Base-by-base conservation (phyloP, 2,888 invertebrate species). In the Caenorhabditis drosophilae region DNA sequence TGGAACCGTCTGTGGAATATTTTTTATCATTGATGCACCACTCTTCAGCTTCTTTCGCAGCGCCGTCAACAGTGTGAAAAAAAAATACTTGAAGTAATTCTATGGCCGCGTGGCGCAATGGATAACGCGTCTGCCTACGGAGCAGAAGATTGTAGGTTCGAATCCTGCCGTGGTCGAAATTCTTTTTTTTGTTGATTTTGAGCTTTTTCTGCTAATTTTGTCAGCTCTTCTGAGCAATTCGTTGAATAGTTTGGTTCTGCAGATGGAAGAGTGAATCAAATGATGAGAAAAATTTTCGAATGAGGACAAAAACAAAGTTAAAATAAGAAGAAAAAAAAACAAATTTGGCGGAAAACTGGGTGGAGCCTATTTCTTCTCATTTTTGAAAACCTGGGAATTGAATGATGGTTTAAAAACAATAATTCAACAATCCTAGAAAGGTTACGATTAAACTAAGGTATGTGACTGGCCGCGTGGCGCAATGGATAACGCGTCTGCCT, bases 101-200 rank as follows among this genome's bases (percentile, higher is more conserved):
- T n/a, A n/a, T 18, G 52, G 49, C 55, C 55, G 59, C 52, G 69
- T 67, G 73, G 70, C 67, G 63, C 61, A 72, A 70, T 73, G 66
- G 71, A 68, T 69, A 67, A 73, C 63, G 82, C 82, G 82, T 82
- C 81, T 76, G 78, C 72, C 82, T 81, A 80, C 80, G 81, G 77
- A 83, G 75, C 79, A 76, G 80, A 81, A 83, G 81, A 83, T 83
- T 82, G 78, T 70, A 81, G 81, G 81, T 83, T 83, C 82, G 80
- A 82, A 77, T 78, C 81, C 82, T 78, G 78, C 64, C 74, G 61
- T 66, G 66, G 59, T 70, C 62, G 45, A 53, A 52, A 54, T 9
- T n/a, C n/a, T n/a, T n/a, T n/a, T n/a, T n/a, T 26, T 38, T 46
- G 31, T 12, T 31, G 31, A 31, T 38, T 45, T 58, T 58, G 12